Evolutionary conservation across 2,888 invertebrate genomes (phyloP).

Genomic region (Campoplex nolae): DNA sequence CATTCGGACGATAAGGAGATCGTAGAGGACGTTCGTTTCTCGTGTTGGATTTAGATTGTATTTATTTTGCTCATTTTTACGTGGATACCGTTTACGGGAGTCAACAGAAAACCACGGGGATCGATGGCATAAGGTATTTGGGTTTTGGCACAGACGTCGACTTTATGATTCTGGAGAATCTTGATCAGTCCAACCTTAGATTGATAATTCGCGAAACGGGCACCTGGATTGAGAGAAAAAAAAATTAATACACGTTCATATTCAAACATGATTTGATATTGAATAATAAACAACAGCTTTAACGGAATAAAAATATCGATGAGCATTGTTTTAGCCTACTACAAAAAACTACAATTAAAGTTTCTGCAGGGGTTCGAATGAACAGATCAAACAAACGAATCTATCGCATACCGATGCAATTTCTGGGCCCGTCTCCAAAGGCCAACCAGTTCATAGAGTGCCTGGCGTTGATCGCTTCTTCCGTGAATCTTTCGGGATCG

Average conservation of each 20-base stretch:
- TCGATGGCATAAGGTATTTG: slow-evolving; percentile 75
- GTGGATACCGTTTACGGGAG: slow-evolving; percentile 77
- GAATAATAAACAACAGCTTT: neutral
- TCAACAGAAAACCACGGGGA: slow-evolving; percentile 72
- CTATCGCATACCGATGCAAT: neutral
- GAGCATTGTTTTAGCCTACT: too few species aligned
- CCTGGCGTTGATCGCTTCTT: slow-evolving; percentile 70
- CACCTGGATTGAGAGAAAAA: slow-evolving; percentile 71
- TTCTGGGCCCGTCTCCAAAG: slow-evolving; percentile 81
- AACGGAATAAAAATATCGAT: neutral
- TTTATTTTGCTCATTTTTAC: slow-evolving; percentile 75
- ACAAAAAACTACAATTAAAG: neutral
- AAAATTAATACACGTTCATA: neutral
- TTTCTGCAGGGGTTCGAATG: neutral
- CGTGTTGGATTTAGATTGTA: neutral
- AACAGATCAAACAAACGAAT: neutral
- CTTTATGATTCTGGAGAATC: slow-evolving; percentile 79
- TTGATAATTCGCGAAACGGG: slow-evolving; percentile 79
- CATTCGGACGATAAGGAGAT: neutral
- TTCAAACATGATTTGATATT: too few species aligned
- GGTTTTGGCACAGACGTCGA: slow-evolving; percentile 80
- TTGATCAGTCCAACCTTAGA: slow-evolving; percentile 82
- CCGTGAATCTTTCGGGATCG: slow-evolving; percentile 79
- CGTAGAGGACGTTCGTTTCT: neutral
- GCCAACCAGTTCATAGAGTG: slow-evolving; percentile 76